These are phyloP conservation scores for Alosa alosa DNA, from an alignment of 2,113 vertebrate genomes.

Conservation along the genomic window DNA sequence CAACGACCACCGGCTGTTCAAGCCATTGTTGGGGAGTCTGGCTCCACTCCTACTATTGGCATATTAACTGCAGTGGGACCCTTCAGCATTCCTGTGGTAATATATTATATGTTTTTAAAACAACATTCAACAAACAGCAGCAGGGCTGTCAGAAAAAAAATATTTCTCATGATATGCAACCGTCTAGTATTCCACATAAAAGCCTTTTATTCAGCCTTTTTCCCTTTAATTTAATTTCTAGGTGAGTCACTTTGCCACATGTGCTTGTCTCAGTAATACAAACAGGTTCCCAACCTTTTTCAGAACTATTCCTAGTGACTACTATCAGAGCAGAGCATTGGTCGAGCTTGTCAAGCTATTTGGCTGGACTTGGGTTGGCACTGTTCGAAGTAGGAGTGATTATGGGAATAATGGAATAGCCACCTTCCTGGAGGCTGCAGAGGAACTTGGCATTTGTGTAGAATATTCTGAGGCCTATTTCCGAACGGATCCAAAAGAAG, in stretches of 20 bases:
- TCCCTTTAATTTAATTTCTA: conserved; percentile 36
- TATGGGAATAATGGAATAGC: conserved; percentile 58
- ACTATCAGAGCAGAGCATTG: conserved; percentile 55
- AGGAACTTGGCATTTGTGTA: conserved; percentile 47
- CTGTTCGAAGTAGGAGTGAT: conserved; percentile 51
- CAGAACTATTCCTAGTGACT: conserved; percentile 59
- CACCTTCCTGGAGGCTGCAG: conserved; percentile 46
- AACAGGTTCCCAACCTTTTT: conserved; percentile 49
- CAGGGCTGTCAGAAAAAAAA: neutral
- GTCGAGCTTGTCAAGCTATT: conserved; percentile 54
- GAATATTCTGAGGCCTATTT: conserved; percentile 51
- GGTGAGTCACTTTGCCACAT: conserved; percentile 60
- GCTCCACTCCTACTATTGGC: conserved; percentile 47
- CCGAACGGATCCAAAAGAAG: conserved; percentile 47
- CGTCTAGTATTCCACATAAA: neutral
- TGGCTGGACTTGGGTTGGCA: conserved; percentile 59
- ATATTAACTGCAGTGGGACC: conserved; percentile 34
- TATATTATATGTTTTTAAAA: neutral
- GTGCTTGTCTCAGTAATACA: conserved; percentile 56
- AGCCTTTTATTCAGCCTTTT: neutral
- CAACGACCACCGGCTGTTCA: conserved; percentile 41
- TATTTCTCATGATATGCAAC: neutral
- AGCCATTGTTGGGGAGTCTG: conserved; percentile 49
- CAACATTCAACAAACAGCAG: neutral
- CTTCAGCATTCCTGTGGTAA: conserved; percentile 44